Evolutionary conservation across 2,113 vertebrate genomes (phyloP), one percentile per base, ranked within the genome.

Genomic region (Tringa solitaria): DNA sequence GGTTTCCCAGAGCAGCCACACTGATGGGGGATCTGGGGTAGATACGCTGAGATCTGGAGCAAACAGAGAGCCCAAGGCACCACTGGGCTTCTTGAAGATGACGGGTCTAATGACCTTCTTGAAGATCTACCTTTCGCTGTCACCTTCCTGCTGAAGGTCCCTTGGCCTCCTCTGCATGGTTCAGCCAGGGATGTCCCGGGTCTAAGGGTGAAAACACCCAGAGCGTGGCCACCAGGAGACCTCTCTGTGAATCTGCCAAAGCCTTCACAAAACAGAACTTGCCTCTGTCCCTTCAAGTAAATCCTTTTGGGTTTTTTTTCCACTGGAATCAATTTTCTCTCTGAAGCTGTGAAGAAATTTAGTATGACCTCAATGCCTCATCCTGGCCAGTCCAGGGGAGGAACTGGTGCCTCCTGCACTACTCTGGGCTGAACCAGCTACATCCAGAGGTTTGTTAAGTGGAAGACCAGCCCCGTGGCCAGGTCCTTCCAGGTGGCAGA

Each of bases 1-100:
- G 10, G n/a, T 26, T 64, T 41, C n/a, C 39, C 68, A 20, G 23
- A 6, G 27, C 2, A 0, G 6, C 22, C 5, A 0, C 2, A 32
- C 37, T 19, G 37, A 21, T 1, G 2, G n/a, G 45, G 23, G 53
- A 16, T 33, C 24, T 23, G 45, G 56, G 32, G 24, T 12, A 10
- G 57, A 53, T 61, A 45, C 35, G 4, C 24, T 9, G 20, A 18
- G 51, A n/a, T 20, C 39, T 85, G 39, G 63, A 59, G 21, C 16
- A 82, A 67, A 39, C 4, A 32, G 20, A 37, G 14, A 61, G 4
- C 10, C 23, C 68, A 26, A 60, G 24, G 69, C 16, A 68, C 37
- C 14, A 53, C 10, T 21, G 8, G 21, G 46, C 46, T 48, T 48
- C 46, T 48, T 48, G 46, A 48, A 48, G 21, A 48, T 48, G 46